phyloP scores from a whole-genome alignment of 2,888 invertebrate species.

The Xylocampa areola region DNA sequence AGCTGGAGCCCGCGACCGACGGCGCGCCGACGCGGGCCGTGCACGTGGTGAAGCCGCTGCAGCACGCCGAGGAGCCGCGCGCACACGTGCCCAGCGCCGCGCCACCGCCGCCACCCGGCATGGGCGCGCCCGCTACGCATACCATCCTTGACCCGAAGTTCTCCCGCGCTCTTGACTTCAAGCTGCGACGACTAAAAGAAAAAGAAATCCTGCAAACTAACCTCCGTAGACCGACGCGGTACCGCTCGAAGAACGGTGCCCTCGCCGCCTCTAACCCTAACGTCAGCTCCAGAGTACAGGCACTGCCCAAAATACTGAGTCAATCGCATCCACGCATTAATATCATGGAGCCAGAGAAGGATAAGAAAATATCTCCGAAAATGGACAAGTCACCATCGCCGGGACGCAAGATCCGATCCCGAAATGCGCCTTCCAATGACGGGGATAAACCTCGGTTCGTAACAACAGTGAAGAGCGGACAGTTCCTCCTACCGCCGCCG shows the following conservation, averaged over 20 bases:
- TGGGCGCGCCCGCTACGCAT: conserved; percentile 59
- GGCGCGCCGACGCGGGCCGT: conserved; percentile 64
- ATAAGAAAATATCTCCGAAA: conserved; percentile 61
- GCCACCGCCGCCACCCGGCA: conserved; percentile 48
- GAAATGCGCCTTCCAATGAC: conserved; percentile 62
- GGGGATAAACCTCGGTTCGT: conserved; percentile 91
- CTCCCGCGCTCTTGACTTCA: conserved; percentile 92
- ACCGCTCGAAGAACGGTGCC: conserved; percentile 69
- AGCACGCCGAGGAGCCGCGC: conserved; percentile 61
- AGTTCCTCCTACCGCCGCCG: conserved; percentile 94
- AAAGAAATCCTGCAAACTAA: conserved; percentile 84
- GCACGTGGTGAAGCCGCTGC: conserved; percentile 78
- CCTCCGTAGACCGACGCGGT: conserved; percentile 73
- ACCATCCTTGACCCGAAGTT: conserved; percentile 89
- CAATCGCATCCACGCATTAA: conserved; percentile 77
- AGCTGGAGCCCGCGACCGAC: conserved; percentile 34
- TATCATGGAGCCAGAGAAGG: conserved; percentile 60
- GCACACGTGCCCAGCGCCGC: conserved; percentile 32
- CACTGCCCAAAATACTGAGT: conserved; percentile 61
- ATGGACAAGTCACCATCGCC: conserved; percentile 71
- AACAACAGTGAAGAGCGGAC: conserved; percentile 94
- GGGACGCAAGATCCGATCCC: conserved; percentile 61
- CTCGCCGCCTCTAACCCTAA: conserved; percentile 89
- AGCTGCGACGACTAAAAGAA: conserved; percentile 92
- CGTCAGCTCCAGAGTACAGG: conserved; percentile 78